Base-by-base conservation (phyloP, 2,113 vertebrate genomes). In the Tragelaphus buxtoni region DNA sequence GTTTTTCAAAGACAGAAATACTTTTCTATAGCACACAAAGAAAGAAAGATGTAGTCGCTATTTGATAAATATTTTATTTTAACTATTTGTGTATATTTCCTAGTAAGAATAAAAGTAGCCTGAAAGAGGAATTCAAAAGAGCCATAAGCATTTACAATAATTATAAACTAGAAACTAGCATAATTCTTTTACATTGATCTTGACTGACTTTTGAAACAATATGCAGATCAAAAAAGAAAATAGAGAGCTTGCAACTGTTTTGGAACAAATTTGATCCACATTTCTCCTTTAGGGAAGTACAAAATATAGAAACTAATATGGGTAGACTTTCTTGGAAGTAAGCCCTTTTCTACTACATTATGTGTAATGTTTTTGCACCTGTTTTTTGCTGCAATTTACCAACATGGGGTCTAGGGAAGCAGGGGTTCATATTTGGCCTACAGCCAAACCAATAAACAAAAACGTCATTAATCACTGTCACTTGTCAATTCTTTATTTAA, bases 381-480 rank as follows among this genome's bases (percentile, higher is more conserved):
- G 85, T 98, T 98, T 98, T 89, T 92, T 95, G 79, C 89, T 88
- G 87, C 88, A 97, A 94, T 97, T 98, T 97, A 76, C 56, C 96
- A 65, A 97, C 79, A 88, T 94, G 89, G 84, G 94, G 96, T 93
- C 30, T 91, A 79, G 96, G 91, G 91, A 95, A 93, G 35, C 92
- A 6, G 6, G 93, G 24, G 35, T 97, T 96, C 72, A 55, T 94
- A 91, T 55, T 55, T 97, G 97, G 93, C 90, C 94, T 61, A 51
- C 11, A 1, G 90, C 88, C 95, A 98, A 94, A 80, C 51, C 96
- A 96, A 92, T 86, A 98, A 98, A 95, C 81, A 97, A 16, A 56
- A 98, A 96, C 97, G 94, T 83, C 96, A 98, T 98, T 96, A 98
- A 98, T 98, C 97, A 98, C 97, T 97, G 98, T 94, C 96, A 98